Conservation (phyloP, 2,888 invertebrate species). For the Trichogramma evanescens region DNA sequence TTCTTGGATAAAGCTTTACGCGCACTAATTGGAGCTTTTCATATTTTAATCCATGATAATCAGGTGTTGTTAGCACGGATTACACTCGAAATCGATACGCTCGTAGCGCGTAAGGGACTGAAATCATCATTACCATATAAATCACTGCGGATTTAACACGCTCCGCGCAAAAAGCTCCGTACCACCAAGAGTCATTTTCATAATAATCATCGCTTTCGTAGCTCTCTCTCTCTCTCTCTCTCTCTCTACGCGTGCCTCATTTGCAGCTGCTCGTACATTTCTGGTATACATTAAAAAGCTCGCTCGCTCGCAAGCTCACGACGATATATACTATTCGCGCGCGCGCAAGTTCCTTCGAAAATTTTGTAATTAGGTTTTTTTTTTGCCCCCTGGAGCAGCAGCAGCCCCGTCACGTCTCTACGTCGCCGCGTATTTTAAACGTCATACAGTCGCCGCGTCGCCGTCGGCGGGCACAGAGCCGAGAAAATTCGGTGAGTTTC, state of each 20-base stretch:
- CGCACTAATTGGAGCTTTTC: no score
- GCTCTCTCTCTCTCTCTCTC: conserved; percentile 6
- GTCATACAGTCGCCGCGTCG: neutral
- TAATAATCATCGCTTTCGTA: conserved; percentile 40
- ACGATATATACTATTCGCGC: conserved; percentile 27
- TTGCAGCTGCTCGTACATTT: conserved; percentile 40
- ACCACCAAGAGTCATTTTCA: conserved; percentile 33
- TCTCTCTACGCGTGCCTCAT: conserved; percentile 41
- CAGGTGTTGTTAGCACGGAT: no score
- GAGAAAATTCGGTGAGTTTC: conserved; percentile 38
- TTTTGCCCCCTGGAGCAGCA: conserved; percentile 20
- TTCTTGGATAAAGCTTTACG: no score
- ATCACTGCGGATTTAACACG: no score
- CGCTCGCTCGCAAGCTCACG: conserved; percentile 24
- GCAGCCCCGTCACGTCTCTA: neutral
- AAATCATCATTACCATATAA: no score
- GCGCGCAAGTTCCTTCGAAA: conserved; percentile 37
- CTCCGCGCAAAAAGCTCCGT: neutral
- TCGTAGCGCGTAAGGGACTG: no score
- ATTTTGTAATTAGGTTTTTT: conserved; percentile 44
- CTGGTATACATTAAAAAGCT: conserved; percentile 19
- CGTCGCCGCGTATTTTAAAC: neutral
- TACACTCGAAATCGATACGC: no score
- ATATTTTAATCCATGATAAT: no score
- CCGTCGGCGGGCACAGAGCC: neutral